Evolutionary conservation across 2,888 invertebrate species (phyloP).

Genomic region (Macrophya alboannulata): DNA sequence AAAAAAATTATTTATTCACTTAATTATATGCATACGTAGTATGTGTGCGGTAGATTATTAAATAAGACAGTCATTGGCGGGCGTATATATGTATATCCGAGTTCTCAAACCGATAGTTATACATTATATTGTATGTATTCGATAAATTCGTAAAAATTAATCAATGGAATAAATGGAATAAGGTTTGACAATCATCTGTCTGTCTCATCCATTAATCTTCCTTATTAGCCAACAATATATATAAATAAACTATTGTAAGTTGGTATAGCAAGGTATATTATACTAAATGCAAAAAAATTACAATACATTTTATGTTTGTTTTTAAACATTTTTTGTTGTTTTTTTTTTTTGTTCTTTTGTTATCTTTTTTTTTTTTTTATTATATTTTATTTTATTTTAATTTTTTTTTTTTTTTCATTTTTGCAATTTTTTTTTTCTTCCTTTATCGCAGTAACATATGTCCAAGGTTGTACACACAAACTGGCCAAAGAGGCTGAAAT

Average conservation of each 20-base stretch:
- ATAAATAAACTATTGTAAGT: conserved; percentile 54
- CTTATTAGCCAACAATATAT: conserved; percentile 39
- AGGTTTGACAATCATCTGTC: neutral
- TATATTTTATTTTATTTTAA: conserved; percentile 62
- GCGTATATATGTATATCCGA: neutral
- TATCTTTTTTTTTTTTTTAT: conserved; percentile 65
- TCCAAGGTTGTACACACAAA: conserved; percentile 73
- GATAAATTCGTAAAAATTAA: neutral
- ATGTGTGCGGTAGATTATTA: conserved; percentile 47
- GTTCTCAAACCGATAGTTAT: neutral
- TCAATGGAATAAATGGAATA: conserved; percentile 2
- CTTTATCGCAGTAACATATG: conserved; percentile 62
- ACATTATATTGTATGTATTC: neutral
- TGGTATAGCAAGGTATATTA: conserved; percentile 76
- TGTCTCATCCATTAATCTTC: conserved; percentile 37
- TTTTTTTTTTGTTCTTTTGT: too few relatives aligned
- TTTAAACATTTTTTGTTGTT: conserved; percentile 63
- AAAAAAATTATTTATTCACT: neutral
- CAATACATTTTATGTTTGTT: conserved; percentile 74
- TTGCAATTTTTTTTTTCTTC: conserved; percentile 63
- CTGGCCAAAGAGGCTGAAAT: conserved; percentile 68
- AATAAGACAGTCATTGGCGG: conserved; percentile 21
- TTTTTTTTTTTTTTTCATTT: conserved; percentile 59
- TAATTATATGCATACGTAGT: conserved; percentile 42
- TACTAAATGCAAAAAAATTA: conserved; percentile 79